Percentiles rank a stretch among this genome's conserved stretches.
These are phyloP conservation scores for Sycobia sp. DNA, from an alignment of 1,140 invertebrate species.

Conservation along the genomic window DNA sequence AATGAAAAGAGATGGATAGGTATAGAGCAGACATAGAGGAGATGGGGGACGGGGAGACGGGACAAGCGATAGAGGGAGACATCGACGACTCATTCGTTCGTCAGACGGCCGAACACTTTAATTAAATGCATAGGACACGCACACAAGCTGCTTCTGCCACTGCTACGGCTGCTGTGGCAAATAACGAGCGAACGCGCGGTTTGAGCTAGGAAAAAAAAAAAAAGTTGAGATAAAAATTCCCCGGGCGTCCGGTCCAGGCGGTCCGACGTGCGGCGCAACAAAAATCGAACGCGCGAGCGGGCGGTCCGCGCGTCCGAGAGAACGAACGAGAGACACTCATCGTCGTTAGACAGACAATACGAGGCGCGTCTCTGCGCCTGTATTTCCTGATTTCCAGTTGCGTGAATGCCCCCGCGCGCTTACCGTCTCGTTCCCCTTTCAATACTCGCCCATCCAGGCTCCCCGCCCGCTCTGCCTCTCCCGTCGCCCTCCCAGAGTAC, in stretches of 20 bases:
- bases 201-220: not conserved
- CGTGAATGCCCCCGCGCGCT: too few relatives aligned
- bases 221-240: conserved; percentile 6
- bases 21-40: not conserved
- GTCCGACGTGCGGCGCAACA: not conserved
- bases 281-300: conserved; percentile 15
- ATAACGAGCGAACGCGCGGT: not conserved
- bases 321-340: too few relatives aligned
- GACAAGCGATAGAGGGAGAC: not conserved
- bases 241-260: not conserved
- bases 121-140: conserved; percentile 23
- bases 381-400: not conserved
- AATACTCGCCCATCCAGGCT: too few relatives aligned
- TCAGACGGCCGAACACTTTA: conserved; percentile 14
- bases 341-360: not conserved
- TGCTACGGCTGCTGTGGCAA: not conserved
- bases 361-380: too few relatives aligned
- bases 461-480: too few relatives aligned
- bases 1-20: not conserved
- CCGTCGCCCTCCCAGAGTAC: too few relatives aligned
- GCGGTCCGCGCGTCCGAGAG: not conserved
- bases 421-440: too few relatives aligned
- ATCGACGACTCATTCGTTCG: conserved; percentile 14
- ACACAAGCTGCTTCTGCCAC: too few relatives aligned
- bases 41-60: not conserved